Base-by-base conservation (phyloP, 2,888 invertebrate species). In the Yponomeuta plumbellus region DNA sequence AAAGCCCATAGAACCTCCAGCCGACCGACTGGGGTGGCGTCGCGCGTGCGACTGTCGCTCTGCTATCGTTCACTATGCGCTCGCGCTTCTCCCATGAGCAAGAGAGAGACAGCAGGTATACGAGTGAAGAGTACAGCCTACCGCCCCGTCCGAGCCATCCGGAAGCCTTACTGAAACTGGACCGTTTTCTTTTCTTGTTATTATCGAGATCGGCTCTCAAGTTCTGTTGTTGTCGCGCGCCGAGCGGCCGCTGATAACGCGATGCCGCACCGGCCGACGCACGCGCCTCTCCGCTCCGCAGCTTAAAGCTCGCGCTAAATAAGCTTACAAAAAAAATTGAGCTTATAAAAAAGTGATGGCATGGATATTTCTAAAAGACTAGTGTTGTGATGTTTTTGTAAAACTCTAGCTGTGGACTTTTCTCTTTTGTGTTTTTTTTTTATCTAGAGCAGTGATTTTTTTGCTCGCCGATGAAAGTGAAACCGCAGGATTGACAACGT, bases 101-200 rank as follows among this genome's bases (percentile, higher is more conserved):
- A 83, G 81, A 83, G 89, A 86, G 80, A 82, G 80, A 72, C 72
- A 69, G 71, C 75, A 74, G 74, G 75, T 70, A 85, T 77, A 83
- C 74, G 87, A 87, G 81, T 76, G 44, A 52, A 52, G 44, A 81
- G 82, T 80, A 76, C 78, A 69, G 74, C 74, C 72, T 72, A 73
- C 81, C 84, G 80, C 86, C 84, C 85, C 83, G 82, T 83, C 79
- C 85, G 85, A 85, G 83, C 88, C 89, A 89, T 89, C 90, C 90
- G 90, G 90, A 91, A 90, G 90, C 88, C 89, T 83, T 81, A 84
- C 91, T 91, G 91, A 91, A 91, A 91, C 91, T 91, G 91, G 91
- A 90, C 91, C 91, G 91, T 91, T 90, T 91, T 91, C 90, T 91
- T 91, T 91, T 90, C 90, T 90, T 91, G 90, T 91, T 90, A 86